Evolutionary conservation across 2,113 vertebrate genomes (phyloP).

Genomic region (Embiotoca jacksoni): DNA sequence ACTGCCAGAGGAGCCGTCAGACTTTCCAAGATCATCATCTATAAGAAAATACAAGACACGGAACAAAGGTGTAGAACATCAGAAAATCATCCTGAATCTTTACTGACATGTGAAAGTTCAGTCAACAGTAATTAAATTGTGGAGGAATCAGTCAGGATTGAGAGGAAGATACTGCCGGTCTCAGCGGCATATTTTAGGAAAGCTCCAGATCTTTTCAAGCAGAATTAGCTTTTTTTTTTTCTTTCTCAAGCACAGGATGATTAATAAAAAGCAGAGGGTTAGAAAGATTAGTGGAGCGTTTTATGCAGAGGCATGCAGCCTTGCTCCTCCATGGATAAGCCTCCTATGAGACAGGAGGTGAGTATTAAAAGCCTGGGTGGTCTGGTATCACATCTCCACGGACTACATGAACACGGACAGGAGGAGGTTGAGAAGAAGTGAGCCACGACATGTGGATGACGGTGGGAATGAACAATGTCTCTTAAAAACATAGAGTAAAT

Average conservation of each 20-base stretch:
- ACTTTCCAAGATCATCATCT: slow-evolving; percentile 96
- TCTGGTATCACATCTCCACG: slow-evolving; percentile 55
- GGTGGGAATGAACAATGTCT: slow-evolving; percentile 24
- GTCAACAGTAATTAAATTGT: slow-evolving; percentile 60
- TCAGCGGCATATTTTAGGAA: slow-evolving; percentile 28
- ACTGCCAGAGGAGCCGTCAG: slow-evolving; percentile 91
- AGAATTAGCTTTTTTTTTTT: slow-evolving; percentile 7
- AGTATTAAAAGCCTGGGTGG: slow-evolving; percentile 78
- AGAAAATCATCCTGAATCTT: slow-evolving; percentile 39
- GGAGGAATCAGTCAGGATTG: slow-evolving; percentile 32
- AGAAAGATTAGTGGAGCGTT: slow-evolving; percentile 68
- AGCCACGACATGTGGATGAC: neutral
- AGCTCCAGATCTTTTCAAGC: slow-evolving; percentile 35
- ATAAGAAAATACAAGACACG: slow-evolving; percentile 54
- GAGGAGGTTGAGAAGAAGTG: neutral
- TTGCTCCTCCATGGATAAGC: slow-evolving; percentile 51
- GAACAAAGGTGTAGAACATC: neutral
- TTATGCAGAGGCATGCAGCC: slow-evolving; percentile 53
- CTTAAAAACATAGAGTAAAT: slow-evolving; percentile 35
- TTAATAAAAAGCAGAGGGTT: slow-evolving; percentile 62
- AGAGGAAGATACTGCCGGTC: slow-evolving; percentile 33
- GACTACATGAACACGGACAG: slow-evolving; percentile 8
- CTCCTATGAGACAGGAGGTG: slow-evolving; percentile 69
- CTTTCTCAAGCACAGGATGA: slow-evolving; percentile 21
- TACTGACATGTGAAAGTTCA: slow-evolving; percentile 46